Percentiles rank a stretch among this genome's conserved stretches.
These are phyloP conservation scores for Gallinago solitaria DNA, from an alignment of 2,797 vertebrate genomes.

Conservation along the genomic window DNA sequence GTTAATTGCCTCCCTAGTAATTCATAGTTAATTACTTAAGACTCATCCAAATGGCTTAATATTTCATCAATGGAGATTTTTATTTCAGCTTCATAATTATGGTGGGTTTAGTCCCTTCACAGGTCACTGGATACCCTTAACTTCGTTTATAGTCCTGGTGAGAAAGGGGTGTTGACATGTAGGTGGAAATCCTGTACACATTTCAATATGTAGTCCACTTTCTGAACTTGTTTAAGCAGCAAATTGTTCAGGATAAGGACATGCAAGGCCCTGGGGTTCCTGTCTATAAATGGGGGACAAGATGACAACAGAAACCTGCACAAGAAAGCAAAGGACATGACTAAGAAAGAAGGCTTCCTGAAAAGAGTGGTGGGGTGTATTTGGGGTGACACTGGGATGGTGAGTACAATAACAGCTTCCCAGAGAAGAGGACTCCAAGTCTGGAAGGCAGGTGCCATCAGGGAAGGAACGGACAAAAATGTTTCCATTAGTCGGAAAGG, in stretches of 20 bases:
- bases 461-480: background rate
- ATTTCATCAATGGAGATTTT: constrained; percentile 1
- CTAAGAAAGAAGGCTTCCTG: background rate
- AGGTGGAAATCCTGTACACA: background rate
- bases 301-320: background rate
- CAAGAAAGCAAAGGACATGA: background rate
- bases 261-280: background rate
- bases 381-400: background rate
- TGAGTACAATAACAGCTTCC: background rate
- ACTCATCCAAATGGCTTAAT: background rate
- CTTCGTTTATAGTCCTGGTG: background rate
- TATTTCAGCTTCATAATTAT: background rate
- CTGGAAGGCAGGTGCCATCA: background rate
- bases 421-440: background rate
- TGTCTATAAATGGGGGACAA: background rate
- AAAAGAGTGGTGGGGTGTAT: background rate
- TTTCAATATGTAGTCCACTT: background rate
- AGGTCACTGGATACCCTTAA: background rate
- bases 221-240: background rate
- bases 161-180: background rate
- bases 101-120: background rate
- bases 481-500: background rate
- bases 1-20: background rate
- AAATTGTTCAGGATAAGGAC: background rate
- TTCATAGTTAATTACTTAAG: background rate